Conservation (phyloP, 2,888 invertebrate species). For the Andrena bucephala region DNA sequence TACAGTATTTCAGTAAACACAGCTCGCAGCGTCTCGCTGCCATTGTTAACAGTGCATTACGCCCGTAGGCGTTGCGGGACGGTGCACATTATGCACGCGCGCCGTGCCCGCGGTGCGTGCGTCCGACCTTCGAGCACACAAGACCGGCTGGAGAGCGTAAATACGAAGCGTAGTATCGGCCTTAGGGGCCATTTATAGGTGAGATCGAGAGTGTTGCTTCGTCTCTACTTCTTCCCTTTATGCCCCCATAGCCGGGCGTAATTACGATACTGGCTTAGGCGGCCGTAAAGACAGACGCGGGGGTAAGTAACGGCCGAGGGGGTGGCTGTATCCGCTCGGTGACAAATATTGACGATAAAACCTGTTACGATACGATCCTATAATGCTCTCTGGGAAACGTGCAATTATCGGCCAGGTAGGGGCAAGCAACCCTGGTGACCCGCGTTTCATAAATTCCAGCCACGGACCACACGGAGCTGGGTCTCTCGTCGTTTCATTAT, state of each 20-base stretch:
- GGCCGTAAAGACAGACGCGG: slow-evolving; percentile 57
- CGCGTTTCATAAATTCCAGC: slow-evolving; percentile 41
- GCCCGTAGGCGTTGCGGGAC: slow-evolving; percentile 25
- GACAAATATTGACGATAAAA: slow-evolving; percentile 73
- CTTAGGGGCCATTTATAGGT: slow-evolving; percentile 58
- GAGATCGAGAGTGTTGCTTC: slow-evolving; percentile 57
- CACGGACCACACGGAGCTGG: not conserved
- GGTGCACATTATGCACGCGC: not conserved
- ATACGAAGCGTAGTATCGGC: slow-evolving; percentile 39
- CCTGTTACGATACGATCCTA: slow-evolving; percentile 53
- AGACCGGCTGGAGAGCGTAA: slow-evolving; percentile 12
- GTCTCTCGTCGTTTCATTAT: slow-evolving; percentile 29
- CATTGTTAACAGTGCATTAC: slow-evolving; percentile 35
- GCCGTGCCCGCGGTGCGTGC: not conserved
- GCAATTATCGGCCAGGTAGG: slow-evolving; percentile 57
- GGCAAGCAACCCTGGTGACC: not conserved
- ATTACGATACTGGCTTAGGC: slow-evolving; percentile 71
- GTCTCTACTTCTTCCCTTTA: slow-evolving; percentile 56
- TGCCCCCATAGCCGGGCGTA: slow-evolving; percentile 68
- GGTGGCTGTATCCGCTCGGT: slow-evolving; percentile 46
- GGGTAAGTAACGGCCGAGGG: slow-evolving; percentile 58
- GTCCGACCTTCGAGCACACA: slow-evolving; percentile 37
- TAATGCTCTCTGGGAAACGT: slow-evolving; percentile 45
- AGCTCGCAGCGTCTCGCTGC: slow-evolving; percentile 16
- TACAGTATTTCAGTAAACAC: slow-evolving; percentile 52